Evolutionary conservation across 2,797 vertebrate species (phyloP).

Genomic region (Molossus molossus): DNA sequence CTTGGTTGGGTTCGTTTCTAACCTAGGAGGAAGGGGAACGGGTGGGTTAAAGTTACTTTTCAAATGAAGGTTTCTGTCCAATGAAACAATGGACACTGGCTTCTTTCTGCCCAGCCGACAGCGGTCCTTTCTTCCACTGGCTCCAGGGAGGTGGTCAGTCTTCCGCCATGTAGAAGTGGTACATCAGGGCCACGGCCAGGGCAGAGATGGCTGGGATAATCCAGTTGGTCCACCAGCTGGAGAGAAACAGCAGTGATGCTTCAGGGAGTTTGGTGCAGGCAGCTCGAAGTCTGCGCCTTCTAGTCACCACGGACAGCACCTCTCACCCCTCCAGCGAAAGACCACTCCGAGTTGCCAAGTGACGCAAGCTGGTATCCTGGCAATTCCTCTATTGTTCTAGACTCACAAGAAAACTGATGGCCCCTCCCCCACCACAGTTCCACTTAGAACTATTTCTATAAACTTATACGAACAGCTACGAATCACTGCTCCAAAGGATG

Average conservation of each 20-base stretch:
- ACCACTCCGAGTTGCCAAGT: not conserved
- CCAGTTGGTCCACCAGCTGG: conserved; percentile 95
- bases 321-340: not conserved
- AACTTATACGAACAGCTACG: not conserved
- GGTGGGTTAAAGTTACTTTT: conserved; percentile 69
- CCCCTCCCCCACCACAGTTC: not conserved
- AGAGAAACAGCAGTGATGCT: conserved; percentile 76
- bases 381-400: not conserved
- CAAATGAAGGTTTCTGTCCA: conserved; percentile 74
- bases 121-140: conserved; percentile 69
- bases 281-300: too few species aligned
- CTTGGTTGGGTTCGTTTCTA: not conserved
- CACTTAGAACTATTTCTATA: not conserved
- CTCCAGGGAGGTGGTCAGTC: conserved; percentile 81
- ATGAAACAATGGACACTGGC: conserved; percentile 58
- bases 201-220: conserved; percentile 93
- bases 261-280: rapidly evolving
- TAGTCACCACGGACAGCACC: not conserved
- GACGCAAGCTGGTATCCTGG: rapidly evolving
- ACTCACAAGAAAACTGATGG: not conserved
- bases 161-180: conserved; percentile 91
- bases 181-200: conserved; percentile 92
- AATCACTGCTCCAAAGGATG: not conserved
- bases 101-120: conserved; percentile 74
- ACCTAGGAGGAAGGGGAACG: conserved; percentile 38